A percentile compares a stretch with the other conserved stretches of the same genome.
Conservation (phyloP, 2,797 vertebrate species). For the Amphiprion clarkii region DNA sequence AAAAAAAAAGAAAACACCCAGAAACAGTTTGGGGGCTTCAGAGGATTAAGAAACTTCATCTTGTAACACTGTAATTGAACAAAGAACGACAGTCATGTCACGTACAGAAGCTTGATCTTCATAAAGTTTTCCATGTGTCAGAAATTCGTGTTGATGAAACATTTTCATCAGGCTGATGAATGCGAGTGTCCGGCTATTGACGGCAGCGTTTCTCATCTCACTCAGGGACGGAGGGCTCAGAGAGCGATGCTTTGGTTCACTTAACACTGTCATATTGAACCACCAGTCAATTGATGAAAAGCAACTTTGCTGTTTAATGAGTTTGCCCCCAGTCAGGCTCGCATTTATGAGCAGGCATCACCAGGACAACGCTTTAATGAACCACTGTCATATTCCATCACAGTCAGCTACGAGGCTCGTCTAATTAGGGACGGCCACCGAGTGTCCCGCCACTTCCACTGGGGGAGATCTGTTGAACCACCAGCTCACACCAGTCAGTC, state of each 20-base stretch:
- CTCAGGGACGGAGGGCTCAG: conserved; percentile 10
- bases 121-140: conserved; percentile 1
- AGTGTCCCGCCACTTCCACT: conserved; percentile 51
- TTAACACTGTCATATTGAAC: conserved; percentile 62
- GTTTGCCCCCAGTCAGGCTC: conserved; percentile 62
- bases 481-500: conserved; percentile 56
- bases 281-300: conserved; percentile 64
- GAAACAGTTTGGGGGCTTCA: too few relatives aligned
- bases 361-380: conserved; percentile 65
- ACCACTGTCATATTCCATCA: conserved; percentile 69
- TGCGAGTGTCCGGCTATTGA: conserved; percentile 25
- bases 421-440: conserved; percentile 67
- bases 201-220: conserved; percentile 17
- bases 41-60: too few relatives aligned
- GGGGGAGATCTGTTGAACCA: conserved; percentile 34
- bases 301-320: conserved; percentile 72
- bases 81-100: too few relatives aligned
- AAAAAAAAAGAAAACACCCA: too few relatives aligned
- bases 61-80: too few relatives aligned
- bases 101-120: too few relatives aligned
- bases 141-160: conserved; percentile 15
- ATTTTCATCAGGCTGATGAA: conserved; percentile 24
- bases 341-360: conserved; percentile 57
- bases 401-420: conserved; percentile 54
- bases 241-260: conserved; percentile 46